Evolutionary conservation across 2,113 vertebrate genomes (phyloP), one percentile per base, ranked within the genome.

Genomic region (Thermophis baileyi): DNA sequence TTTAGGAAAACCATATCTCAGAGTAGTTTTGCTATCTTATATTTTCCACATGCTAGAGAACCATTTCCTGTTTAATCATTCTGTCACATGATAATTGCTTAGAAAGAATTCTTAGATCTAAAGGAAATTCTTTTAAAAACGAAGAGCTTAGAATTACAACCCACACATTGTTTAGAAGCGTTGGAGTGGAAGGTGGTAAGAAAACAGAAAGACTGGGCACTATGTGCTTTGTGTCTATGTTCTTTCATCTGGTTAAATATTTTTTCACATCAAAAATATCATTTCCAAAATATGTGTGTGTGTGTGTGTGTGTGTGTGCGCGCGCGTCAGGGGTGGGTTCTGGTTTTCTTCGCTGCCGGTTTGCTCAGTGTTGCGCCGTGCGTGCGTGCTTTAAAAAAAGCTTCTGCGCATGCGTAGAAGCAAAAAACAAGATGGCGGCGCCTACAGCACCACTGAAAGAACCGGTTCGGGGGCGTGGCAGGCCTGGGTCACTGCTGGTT

Each of bases 211-310:
- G 92, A 27, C 51, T 94, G 95, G 91, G 85, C 90, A 95, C 16
- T 91, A 47, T 94, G 50, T 94, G 50, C 85, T 93, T 93, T 93
- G 89, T 74, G 74, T 30, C 57, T 95, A 44, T 46, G 94, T 74
- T 90, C 94, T 96, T 97, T 96, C 87, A 96, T 96, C 94, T 94
- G 90, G 89, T 14, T 93, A 88, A 94, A 57, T 22, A 93, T 2
- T 11, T 12, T 46, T 93, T 95, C 74, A 97, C 94, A 95, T 96
- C 96, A 97, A 96, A 96, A 95, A 50, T 93, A 94, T 40, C 9
- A n/a, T 55, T 85, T 20, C 16, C 49, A 87, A 49, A 81, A 81
- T 40, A 35, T 1, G 0, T n/a, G 27, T 16, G 30, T n/a, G 30
- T n/a, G 63, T 2, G 5, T 1, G 0, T 63, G 60, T 63, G 27